phyloP scores from a whole-genome alignment of 2,888 invertebrate species.

The Arge pagana region DNA sequence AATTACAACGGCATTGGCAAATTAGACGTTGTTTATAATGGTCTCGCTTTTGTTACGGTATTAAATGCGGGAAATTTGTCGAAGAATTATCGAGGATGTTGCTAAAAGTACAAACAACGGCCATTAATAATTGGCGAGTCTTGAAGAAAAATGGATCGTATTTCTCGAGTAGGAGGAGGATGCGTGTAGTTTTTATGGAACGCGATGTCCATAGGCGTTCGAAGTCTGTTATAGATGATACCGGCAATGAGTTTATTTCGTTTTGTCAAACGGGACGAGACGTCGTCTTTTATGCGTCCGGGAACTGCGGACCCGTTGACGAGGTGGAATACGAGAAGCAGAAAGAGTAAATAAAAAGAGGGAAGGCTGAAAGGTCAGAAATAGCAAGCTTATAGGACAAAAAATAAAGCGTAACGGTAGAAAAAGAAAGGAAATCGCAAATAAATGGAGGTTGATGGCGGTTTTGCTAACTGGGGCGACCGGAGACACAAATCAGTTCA shows the following conservation, averaged over 20 bases:
- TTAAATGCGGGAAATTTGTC: too few species aligned
- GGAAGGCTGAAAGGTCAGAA: conserved; percentile 4
- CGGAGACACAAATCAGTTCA: conserved; percentile 25
- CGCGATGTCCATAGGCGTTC: too few species aligned
- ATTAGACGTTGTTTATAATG: too few species aligned
- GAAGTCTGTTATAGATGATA: too few species aligned
- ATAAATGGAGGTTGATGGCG: conserved; percentile 22
- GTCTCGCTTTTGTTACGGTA: too few species aligned
- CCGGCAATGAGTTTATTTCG: not conserved
- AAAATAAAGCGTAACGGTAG: conserved; percentile 7
- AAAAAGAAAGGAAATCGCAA: conserved; percentile 21
- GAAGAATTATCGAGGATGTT: too few species aligned
- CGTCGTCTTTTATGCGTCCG: conserved; percentile 20
- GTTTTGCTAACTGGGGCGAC: conserved; percentile 24
- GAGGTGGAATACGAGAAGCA: conserved; percentile 1
- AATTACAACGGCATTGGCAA: too few species aligned
- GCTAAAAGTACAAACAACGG: too few species aligned
- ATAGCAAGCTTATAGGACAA: conserved; percentile 7
- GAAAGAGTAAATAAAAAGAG: not conserved
- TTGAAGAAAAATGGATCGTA: too few species aligned
- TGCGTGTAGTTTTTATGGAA: too few species aligned
- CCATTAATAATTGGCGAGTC: too few species aligned
- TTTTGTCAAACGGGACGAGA: conserved; percentile 6
- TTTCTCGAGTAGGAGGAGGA: too few species aligned
- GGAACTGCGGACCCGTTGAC: conserved; percentile 17